phyloP scores from a whole-genome alignment of 2,113 vertebrate species.

The Pitta sordida region DNA sequence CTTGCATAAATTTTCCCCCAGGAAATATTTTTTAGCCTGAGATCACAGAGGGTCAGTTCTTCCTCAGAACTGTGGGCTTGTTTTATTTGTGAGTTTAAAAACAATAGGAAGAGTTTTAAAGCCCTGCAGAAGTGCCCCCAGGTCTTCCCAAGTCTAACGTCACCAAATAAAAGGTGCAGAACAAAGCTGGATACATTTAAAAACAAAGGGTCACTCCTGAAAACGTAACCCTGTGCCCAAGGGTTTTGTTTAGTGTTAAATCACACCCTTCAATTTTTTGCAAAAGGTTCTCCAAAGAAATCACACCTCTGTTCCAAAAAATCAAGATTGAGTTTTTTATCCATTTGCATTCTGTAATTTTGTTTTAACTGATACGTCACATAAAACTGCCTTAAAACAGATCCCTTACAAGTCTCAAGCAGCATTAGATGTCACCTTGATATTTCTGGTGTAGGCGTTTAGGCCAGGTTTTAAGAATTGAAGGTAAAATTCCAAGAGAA shows the following conservation, averaged over 20 bases:
- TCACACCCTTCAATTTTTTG: not conserved
- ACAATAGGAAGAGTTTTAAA: not conserved
- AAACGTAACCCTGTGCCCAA: not conserved
- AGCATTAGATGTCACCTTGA: not conserved
- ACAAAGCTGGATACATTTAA: not conserved
- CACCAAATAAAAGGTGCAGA: not conserved
- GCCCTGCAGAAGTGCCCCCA: not conserved
- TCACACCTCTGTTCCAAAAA: not conserved
- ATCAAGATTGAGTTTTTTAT: not conserved
- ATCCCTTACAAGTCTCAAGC: not conserved
- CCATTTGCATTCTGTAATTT: not conserved
- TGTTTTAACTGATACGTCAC: not conserved
- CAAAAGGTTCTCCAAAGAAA: not conserved
- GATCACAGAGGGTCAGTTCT: not conserved
- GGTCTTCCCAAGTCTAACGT: not conserved
- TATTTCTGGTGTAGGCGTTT: not conserved
- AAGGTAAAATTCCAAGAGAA: constrained; percentile 19
- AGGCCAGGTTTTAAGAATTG: not conserved
- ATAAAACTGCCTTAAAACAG: not conserved
- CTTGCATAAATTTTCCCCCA: not conserved
- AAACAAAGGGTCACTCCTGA: not conserved
- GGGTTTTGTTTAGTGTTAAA: not conserved
- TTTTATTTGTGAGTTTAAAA: not conserved
- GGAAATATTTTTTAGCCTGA: not conserved
- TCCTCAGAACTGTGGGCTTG: not conserved